These are phyloP conservation scores for Andricus quercusramuli DNA, from an alignment of 2,888 invertebrate species.

Conservation along the genomic window DNA sequence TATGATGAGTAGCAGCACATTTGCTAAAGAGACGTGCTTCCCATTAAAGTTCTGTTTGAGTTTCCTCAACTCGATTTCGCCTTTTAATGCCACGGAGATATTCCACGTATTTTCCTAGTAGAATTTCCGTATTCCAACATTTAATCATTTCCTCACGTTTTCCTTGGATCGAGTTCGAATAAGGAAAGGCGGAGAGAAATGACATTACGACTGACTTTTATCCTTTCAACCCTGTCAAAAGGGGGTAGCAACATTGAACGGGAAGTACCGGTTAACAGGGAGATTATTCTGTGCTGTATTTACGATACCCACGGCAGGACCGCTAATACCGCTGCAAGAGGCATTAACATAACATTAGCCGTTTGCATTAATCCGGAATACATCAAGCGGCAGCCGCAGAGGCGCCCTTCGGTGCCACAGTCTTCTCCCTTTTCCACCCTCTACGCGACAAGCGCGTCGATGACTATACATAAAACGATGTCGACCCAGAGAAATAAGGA, in stretches of 20 bases:
- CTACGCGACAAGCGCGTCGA: constrained; percentile 43
- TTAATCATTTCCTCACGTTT: constrained; percentile 37
- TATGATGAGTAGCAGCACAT: constrained; percentile 4
- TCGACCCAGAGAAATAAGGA: constrained; percentile 20
- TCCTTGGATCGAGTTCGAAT: constrained; percentile 8
- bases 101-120: constrained; percentile 28
- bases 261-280: constrained; percentile 59
- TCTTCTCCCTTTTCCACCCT: constrained; percentile 35
- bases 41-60: constrained; percentile 34
- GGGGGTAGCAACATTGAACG: constrained; percentile 41
- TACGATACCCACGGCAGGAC: constrained; percentile 56
- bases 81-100: constrained; percentile 28
- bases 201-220: constrained; percentile 35
- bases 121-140: constrained; percentile 28
- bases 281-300: constrained; percentile 63
- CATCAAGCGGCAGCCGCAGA: constrained; percentile 59
- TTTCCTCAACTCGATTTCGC: constrained; percentile 24
- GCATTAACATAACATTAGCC: constrained; percentile 70
- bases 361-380: constrained; percentile 69
- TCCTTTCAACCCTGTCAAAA: constrained; percentile 11
- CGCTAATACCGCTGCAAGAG: constrained; percentile 59
- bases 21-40: constrained; percentile 22
- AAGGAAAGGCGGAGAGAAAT: constrained; percentile 10
- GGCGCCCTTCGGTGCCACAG: constrained; percentile 29
- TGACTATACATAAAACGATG: constrained; percentile 47